Percentiles rank a stretch among this genome's conserved stretches.
These are phyloP conservation scores for Apoda limacodes DNA, from an alignment of 2,888 invertebrate species.

Conservation along the genomic window DNA sequence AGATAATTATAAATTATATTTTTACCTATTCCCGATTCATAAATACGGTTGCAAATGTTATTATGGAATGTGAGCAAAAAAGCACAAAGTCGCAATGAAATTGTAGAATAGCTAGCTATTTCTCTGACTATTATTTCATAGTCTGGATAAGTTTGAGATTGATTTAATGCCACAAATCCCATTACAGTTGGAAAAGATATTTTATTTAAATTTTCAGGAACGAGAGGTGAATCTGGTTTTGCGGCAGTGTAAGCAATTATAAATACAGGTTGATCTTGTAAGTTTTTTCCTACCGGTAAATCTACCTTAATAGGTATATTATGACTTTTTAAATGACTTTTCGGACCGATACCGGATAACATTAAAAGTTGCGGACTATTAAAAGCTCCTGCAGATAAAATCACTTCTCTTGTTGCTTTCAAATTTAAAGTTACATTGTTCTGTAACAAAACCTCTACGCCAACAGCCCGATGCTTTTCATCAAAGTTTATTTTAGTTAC, in stretches of 20 bases:
- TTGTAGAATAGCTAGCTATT: slow-evolving; percentile 9
- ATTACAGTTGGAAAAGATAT: slow-evolving; percentile 19
- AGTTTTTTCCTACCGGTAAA: slow-evolving; percentile 32
- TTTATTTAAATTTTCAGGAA: slow-evolving; percentile 20
- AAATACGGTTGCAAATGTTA: slow-evolving; percentile 23
- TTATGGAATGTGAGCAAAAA: slow-evolving; percentile 59
- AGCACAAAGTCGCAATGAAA: slow-evolving; percentile 19
- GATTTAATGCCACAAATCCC: slow-evolving; percentile 24
- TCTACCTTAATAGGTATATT: slow-evolving; percentile 25
- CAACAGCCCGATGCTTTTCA: slow-evolving; percentile 21
- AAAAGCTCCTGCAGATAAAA: slow-evolving; percentile 46
- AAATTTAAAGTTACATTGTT: slow-evolving; percentile 15
- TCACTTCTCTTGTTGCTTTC: slow-evolving; percentile 23
- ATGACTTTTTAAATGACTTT: slow-evolving; percentile 47
- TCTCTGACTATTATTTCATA: slow-evolving; percentile 23
- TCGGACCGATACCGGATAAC: slow-evolving; percentile 25
- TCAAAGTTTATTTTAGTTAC: slow-evolving; percentile 25
- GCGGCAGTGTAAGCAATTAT: slow-evolving; percentile 20
- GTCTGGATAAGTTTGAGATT: slow-evolving; percentile 22
- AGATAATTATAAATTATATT: slow-evolving; percentile 17
- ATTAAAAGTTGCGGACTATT: slow-evolving; percentile 28
- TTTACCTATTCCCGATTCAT: slow-evolving; percentile 19
- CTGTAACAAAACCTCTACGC: slow-evolving; percentile 19
- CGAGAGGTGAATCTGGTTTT: slow-evolving; percentile 40
- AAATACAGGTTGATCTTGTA: slow-evolving; percentile 27